Percentiles rank a stretch among this genome's conserved stretches.
These are phyloP conservation scores for Tenualosa ilisha DNA, from an alignment of 2,797 vertebrate genomes.

Conservation along the genomic window DNA sequence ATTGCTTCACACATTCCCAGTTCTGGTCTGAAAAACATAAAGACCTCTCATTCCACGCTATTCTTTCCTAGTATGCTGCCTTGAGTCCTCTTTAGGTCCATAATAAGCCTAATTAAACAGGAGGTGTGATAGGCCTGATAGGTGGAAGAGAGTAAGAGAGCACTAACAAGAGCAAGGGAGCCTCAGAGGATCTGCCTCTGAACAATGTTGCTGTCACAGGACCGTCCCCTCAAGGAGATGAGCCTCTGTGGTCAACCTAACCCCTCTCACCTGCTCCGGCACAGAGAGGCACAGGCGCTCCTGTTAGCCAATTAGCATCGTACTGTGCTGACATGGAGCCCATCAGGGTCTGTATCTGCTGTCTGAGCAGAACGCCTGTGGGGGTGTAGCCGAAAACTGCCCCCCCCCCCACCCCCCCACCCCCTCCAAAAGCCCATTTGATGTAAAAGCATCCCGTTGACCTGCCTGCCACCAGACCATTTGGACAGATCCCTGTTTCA, in stretches of 20 bases:
- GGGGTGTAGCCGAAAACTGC: neutral
- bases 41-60: neutral
- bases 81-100: neutral
- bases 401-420: neutral
- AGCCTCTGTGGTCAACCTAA: neutral
- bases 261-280: neutral
- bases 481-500: neutral
- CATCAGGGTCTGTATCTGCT: neutral
- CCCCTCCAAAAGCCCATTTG: neutral
- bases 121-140: neutral
- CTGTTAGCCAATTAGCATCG: constrained; percentile 8
- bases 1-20: neutral
- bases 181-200: neutral
- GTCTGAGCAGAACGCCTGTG: neutral
- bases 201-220: neutral
- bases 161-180: no score
- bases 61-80: neutral
- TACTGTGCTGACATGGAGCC: neutral
- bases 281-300: neutral
- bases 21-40: neutral
- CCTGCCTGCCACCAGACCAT: neutral
- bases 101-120: neutral
- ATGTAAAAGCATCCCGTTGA: constrained; percentile 19
- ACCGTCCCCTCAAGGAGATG: neutral
- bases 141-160: no score